Conservation (phyloP, 2,797 vertebrate genomes). For the Zalophus californianus region DNA sequence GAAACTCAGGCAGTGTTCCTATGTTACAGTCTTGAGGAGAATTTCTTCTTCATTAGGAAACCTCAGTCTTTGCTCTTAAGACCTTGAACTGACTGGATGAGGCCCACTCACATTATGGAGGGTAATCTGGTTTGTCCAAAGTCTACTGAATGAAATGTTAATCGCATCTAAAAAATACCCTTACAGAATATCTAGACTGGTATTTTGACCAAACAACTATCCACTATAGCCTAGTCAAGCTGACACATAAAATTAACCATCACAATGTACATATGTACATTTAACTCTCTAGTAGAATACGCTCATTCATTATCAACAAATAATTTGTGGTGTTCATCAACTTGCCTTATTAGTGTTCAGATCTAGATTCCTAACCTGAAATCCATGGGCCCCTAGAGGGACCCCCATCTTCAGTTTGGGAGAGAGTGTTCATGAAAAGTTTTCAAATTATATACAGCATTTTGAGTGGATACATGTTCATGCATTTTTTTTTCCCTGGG, state of each 20-base stretch:
- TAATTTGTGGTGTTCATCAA: not conserved
- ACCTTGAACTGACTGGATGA: not conserved
- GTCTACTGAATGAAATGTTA: not conserved
- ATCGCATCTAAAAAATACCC: not conserved
- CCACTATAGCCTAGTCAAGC: not conserved
- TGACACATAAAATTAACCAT: constrained; percentile 5
- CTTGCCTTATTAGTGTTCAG: constrained; percentile 21
- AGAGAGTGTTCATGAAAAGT: not conserved
- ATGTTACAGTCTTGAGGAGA: not conserved
- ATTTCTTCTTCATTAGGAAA: constrained; percentile 40
- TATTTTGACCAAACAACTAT: not conserved
- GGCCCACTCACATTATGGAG: not conserved
- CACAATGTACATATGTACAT: not conserved
- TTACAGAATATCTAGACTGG: not conserved
- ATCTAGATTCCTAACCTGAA: not conserved
- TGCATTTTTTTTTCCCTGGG: not conserved
- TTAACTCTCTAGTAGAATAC: not conserved
- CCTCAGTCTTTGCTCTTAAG: not conserved
- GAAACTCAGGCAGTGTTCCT: not conserved
- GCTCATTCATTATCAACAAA: not conserved
- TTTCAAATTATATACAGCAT: not conserved
- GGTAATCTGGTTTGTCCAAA: not conserved
- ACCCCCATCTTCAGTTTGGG: not conserved
- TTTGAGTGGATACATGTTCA: not conserved
- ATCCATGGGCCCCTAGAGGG: not conserved